These are phyloP conservation scores for Hydrozoanthus tunicans DNA, from an alignment of 64 coral and sea anemone species.

Conservation along the genomic window DNA sequence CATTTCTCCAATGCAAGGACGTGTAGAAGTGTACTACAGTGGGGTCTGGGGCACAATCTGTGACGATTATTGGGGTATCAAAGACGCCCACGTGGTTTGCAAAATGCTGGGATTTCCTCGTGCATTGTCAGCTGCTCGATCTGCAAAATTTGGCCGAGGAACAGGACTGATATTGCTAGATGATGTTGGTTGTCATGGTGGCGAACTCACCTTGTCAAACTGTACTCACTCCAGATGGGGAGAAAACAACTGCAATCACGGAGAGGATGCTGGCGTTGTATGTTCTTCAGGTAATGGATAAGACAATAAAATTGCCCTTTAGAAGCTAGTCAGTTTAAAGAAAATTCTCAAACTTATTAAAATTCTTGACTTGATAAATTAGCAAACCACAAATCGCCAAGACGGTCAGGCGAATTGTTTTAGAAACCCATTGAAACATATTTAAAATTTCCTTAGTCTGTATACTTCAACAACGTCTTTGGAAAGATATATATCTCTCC, in stretches of 20 bases:
- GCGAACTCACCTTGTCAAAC: neutral
- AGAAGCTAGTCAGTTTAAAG: neutral
- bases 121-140: neutral
- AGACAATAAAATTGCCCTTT: neutral
- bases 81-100: slow-evolving; percentile 51
- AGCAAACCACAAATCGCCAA: no score
- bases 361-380: no score
- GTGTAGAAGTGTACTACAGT: slow-evolving; percentile 26
- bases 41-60: slow-evolving; percentile 50
- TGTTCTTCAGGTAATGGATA: neutral
- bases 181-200: no score
- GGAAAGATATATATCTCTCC: no score
- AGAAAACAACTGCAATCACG: neutral
- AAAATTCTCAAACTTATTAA: no score
- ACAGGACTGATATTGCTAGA: neutral
- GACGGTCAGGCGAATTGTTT: no score
- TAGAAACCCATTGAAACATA: no score
- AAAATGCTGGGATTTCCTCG: slow-evolving; percentile 40
- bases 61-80: neutral
- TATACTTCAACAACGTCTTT: no score
- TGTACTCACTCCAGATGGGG: neutral
- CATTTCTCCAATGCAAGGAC: neutral
- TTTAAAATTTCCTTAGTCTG: no score
- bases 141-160: neutral
- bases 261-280: neutral